Conservation (phyloP, 2,797 vertebrate genomes). For the Xiphophorus birchmanni region DNA sequence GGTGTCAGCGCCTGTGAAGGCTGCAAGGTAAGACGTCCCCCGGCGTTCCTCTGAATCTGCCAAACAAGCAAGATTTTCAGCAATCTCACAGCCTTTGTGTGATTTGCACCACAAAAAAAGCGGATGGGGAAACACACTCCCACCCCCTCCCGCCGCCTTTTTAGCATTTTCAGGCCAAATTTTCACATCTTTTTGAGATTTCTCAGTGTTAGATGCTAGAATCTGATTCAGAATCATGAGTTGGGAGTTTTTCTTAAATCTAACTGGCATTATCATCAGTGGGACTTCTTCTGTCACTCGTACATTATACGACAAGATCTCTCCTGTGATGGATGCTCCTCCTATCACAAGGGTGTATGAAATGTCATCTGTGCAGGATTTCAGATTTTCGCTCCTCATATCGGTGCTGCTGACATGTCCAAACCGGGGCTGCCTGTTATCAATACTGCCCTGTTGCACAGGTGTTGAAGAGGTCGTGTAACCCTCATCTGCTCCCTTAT, state of each 20-base stretch:
- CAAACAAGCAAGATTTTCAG: conserved; percentile 59
- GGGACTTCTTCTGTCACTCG: conserved; percentile 7
- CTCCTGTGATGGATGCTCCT: neutral
- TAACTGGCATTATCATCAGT: conserved; percentile 1
- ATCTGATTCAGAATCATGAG: conserved; percentile 3
- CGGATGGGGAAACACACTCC: neutral
- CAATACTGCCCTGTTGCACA: conserved; percentile 46
- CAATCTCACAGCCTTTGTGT: conserved; percentile 44
- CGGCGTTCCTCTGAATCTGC: conserved; percentile 60
- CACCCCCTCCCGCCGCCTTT: neutral
- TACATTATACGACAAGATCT: conserved; percentile 19
- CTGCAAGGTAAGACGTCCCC: conserved; percentile 86
- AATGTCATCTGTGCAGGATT: conserved; percentile 15
- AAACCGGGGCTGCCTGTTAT: conserved; percentile 40
- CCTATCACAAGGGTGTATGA: conserved; percentile 26
- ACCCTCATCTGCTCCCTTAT: conserved; percentile 56
- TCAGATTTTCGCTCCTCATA: conserved; percentile 8
- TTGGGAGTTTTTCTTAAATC: neutral
- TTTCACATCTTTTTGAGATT: conserved; percentile 29
- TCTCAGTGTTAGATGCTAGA: conserved; percentile 31
- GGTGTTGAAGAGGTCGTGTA: conserved; percentile 52
- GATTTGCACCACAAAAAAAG: conserved; percentile 21
- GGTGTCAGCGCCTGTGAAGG: conserved; percentile 96
- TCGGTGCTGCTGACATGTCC: conserved; percentile 45
- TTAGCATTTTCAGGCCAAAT: conserved; percentile 5